phyloP scores from a whole-genome alignment of 2,797 vertebrate species.

The Epinephelus malabaricus region DNA sequence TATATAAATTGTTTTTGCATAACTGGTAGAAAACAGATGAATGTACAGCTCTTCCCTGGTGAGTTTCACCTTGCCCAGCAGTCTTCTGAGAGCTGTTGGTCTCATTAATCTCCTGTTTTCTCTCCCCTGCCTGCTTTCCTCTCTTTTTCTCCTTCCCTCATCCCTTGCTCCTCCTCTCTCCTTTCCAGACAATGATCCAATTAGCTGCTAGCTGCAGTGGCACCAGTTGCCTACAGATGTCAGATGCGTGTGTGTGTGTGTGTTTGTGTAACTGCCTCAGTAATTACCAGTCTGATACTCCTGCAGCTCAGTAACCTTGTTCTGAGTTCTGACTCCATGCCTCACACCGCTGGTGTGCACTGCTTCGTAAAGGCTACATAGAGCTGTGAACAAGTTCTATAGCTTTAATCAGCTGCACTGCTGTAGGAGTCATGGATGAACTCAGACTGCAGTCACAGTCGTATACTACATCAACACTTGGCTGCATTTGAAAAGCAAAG shows the following conservation, averaged over 20 bases:
- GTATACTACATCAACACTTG: background rate
- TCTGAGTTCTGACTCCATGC: constrained; percentile 67
- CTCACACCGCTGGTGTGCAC: constrained; percentile 35
- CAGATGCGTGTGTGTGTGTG: constrained; percentile 55
- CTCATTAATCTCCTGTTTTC: constrained; percentile 77
- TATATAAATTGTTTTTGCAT: constrained; percentile 34
- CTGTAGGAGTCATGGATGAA: constrained; percentile 32
- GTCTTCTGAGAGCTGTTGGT: constrained; percentile 70
- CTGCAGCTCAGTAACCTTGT: constrained; percentile 78
- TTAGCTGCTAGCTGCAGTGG: constrained; percentile 81
- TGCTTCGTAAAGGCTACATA: constrained; percentile 49
- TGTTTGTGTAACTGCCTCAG: constrained; percentile 63
- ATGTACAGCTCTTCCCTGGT: constrained; percentile 58
- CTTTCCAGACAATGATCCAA: constrained; percentile 85
- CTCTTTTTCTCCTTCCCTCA: constrained; percentile 44
- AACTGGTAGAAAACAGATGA: constrained; percentile 50
- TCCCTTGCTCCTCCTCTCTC: constrained; percentile 75
- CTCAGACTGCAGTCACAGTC: constrained; percentile 36
- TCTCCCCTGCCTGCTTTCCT: constrained; percentile 62
- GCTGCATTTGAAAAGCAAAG: background rate
- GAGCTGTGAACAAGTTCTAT: constrained; percentile 36
- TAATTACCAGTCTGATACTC: constrained; percentile 82
- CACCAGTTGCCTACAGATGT: constrained; percentile 81
- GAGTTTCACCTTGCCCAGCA: constrained; percentile 70
- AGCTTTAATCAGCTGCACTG: constrained; percentile 42